Evolutionary conservation across 2,888 invertebrate genomes (phyloP), one percentile per base, ranked within the genome.

Genomic region (Nymphalis c-album): DNA sequence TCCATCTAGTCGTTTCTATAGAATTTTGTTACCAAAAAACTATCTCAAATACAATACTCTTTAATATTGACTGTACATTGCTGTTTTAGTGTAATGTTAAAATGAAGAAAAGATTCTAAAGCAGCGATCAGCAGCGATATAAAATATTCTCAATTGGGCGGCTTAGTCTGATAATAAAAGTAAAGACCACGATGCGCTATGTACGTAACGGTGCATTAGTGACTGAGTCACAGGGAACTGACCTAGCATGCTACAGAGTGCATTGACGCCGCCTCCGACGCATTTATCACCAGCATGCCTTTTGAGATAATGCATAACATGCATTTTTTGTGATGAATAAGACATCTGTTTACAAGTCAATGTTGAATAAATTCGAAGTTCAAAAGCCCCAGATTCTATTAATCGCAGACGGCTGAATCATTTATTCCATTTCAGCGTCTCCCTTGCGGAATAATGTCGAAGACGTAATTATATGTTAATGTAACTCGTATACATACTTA

Each of bases 201-300:
- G 80, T 84, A 84, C 78, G 85, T 91, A 91, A 92, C 91, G 90
- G 91, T 91, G 90, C 87, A 90, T 84, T 75, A 81, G 80, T 78
- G 87, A 82, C 86, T 90, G 89, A 91, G 80, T 91, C 90, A 90
- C 85, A 86, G 91, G 90, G 91, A 91, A 92, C 92, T 92, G 92
- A 91, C 92, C 92, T 92, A 91, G 86, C 90, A 89, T 90, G 90
- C 87, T 87, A 82, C 78, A 76, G 89, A 88, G 91, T 91, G 91
- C 91, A 90, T 91, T 91, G 91, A 92, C 91, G 90, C 80, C 83
- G 80, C 77, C 80, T 80, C 82, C 84, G 80, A 80, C 84, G 85
- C 86, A 88, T 88, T 89, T 91, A 91, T 91, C 90, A 84, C 84
- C 82, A 83, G 87, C 84, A 90, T 91, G 90, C 86, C 88, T 88